Conservation (phyloP, 2,888 invertebrate genomes). For the Dorcus parallelipipedus region DNA sequence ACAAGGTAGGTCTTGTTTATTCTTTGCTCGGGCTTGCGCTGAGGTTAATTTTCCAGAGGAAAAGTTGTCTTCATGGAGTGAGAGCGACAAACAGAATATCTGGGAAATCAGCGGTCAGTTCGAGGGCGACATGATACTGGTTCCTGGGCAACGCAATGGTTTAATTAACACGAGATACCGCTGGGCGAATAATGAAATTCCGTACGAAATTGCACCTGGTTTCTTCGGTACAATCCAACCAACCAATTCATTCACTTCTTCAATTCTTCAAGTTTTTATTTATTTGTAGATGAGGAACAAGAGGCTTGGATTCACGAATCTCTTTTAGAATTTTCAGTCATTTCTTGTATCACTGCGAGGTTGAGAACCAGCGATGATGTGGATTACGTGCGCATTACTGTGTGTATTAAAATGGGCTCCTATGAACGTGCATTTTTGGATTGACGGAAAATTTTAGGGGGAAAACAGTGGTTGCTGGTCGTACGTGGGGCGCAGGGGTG, state of each 20-base stretch:
- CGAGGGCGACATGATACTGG: constrained; percentile 23
- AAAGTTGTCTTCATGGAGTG: constrained; percentile 15
- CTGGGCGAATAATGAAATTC: constrained; percentile 19
- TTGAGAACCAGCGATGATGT: constrained; percentile 4
- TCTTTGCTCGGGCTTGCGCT: neutral
- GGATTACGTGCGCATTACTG: constrained; percentile 13
- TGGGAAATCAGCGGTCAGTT: constrained; percentile 24
- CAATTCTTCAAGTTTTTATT: too few relatives aligned
- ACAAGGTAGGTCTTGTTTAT: neutral
- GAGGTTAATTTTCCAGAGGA: constrained; percentile 10
- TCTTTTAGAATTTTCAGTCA: constrained; percentile 1
- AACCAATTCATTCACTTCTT: too few relatives aligned
- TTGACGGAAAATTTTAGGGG: neutral
- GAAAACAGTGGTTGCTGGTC: constrained; percentile 17
- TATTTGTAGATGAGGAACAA: constrained; percentile 3
- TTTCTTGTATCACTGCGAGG: constrained; percentile 10
- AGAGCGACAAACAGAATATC: constrained; percentile 20
- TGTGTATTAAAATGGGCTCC: neutral
- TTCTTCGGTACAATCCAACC: constrained; percentile 6
- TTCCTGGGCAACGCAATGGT: constrained; percentile 14
- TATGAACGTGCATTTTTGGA: neutral
- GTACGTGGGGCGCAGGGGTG: constrained; percentile 18
- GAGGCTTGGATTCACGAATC: constrained; percentile 1
- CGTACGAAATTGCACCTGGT: constrained; percentile 13
- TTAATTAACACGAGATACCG: constrained; percentile 5